phyloP scores from a whole-genome alignment of 2,797 vertebrate genomes.

The Fundulus diaphanus region DNA sequence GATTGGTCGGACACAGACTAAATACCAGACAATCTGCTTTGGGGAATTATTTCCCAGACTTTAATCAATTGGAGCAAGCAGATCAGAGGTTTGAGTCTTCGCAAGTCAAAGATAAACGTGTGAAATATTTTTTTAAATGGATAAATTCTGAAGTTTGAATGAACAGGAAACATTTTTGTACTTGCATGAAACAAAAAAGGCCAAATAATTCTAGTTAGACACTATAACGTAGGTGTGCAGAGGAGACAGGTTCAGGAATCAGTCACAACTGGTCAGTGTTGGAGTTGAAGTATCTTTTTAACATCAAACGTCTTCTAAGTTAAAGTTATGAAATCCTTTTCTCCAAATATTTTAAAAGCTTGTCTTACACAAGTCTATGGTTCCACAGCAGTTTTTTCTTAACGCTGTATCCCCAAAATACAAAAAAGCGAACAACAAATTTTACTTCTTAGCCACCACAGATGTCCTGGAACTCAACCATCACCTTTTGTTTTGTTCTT shows the following conservation, averaged over 20 bases:
- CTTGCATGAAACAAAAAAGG: background rate
- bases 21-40: background rate
- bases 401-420: background rate
- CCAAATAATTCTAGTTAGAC: background rate
- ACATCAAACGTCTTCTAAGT: background rate
- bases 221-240: background rate
- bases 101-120: background rate
- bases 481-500: slow-evolving; percentile 19
- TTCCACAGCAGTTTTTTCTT: background rate
- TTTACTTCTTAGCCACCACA: background rate
- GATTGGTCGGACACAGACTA: background rate
- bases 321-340: background rate
- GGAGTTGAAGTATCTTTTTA: background rate
- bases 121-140: background rate
- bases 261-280: background rate
- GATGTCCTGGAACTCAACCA: background rate
- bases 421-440: background rate
- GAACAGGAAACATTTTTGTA: background rate
- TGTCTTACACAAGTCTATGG: background rate
- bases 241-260: background rate
- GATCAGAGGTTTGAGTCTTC: background rate
- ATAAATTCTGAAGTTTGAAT: background rate
- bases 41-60: slow-evolving; percentile 36
- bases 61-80: background rate
- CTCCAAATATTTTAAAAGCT: background rate